A percentile compares a stretch with the other conserved stretches of the same genome.
phyloP scores from a whole-genome alignment of 2,797 vertebrate genomes.

The Champsocephalus gunnari region DNA sequence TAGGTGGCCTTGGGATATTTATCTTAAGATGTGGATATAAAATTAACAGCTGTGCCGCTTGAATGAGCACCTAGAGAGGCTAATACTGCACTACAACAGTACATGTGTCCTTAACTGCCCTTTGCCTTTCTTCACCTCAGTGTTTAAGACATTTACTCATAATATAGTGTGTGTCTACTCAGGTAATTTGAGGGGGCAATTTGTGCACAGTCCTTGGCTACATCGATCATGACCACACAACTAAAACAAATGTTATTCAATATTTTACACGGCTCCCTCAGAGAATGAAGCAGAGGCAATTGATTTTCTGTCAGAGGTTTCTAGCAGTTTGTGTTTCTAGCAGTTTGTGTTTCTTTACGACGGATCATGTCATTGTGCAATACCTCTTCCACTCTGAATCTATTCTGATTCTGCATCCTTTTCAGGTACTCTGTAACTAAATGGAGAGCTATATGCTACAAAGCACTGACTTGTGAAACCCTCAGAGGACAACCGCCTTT shows the following conservation, averaged over 20 bases:
- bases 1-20: constrained; percentile 29
- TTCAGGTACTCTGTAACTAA: constrained; percentile 20
- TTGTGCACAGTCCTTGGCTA: constrained; percentile 17
- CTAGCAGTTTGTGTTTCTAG: constrained; percentile 13
- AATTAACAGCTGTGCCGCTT: constrained; percentile 12
- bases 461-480: constrained; percentile 1
- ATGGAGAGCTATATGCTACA: background rate
- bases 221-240: constrained; percentile 33
- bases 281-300: constrained; percentile 25
- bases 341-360: constrained; percentile 1
- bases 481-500: constrained; percentile 8
- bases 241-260: constrained; percentile 50
- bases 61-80: no score
- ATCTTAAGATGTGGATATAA: constrained; percentile 39
- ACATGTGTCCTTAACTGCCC: constrained; percentile 15
- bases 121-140: constrained; percentile 38
- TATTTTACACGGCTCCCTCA: constrained; percentile 40
- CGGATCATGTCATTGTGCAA: background rate
- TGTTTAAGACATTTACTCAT: constrained; percentile 20
- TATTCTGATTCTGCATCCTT: constrained; percentile 8
- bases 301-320: constrained; percentile 53
- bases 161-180: constrained; percentile 16
- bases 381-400: constrained; percentile 6
- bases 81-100: no score
- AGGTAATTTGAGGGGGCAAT: background rate